phyloP scores from a whole-genome alignment of 2,888 invertebrate species.

The Dione juno region DNA sequence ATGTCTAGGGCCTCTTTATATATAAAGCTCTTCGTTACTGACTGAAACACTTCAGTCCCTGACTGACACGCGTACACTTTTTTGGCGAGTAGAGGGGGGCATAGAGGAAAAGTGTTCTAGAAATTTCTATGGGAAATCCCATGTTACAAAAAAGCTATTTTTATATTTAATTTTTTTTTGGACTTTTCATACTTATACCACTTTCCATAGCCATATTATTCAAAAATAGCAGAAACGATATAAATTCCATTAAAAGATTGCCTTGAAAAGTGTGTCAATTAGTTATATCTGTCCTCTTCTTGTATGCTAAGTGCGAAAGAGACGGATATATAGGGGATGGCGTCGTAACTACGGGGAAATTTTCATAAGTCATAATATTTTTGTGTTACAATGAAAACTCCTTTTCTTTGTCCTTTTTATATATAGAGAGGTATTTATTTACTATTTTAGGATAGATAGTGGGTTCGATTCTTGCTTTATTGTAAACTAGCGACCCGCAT shows the following conservation, averaged over 20 bases:
- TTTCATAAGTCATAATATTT: conserved; percentile 29
- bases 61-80: too few species aligned
- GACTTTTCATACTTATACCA: background rate
- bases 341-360: conserved; percentile 17
- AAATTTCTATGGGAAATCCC: too few species aligned
- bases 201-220: background rate
- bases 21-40: too few species aligned
- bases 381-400: background rate
- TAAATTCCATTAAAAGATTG: conserved; percentile 19
- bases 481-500: too few species aligned
- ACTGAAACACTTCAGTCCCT: too few species aligned
- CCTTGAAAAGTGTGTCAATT: conserved; percentile 19
- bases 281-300: conserved; percentile 19
- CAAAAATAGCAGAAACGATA: conserved; percentile 6
- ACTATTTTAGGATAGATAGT: background rate
- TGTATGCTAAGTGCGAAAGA: background rate
- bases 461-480: background rate
- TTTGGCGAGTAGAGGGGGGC: too few species aligned
- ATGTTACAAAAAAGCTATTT: too few species aligned
- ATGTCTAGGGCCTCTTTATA: too few species aligned
- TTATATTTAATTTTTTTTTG: too few species aligned
- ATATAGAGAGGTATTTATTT: background rate
- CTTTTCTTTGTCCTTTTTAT: background rate
- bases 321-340: conserved; percentile 14
- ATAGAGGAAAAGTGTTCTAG: too few species aligned